A percentile compares a stretch with the other conserved stretches of the same genome.
phyloP scores from a whole-genome alignment of 2,888 invertebrate species.

The Peribatodes rhomboidaria region DNA sequence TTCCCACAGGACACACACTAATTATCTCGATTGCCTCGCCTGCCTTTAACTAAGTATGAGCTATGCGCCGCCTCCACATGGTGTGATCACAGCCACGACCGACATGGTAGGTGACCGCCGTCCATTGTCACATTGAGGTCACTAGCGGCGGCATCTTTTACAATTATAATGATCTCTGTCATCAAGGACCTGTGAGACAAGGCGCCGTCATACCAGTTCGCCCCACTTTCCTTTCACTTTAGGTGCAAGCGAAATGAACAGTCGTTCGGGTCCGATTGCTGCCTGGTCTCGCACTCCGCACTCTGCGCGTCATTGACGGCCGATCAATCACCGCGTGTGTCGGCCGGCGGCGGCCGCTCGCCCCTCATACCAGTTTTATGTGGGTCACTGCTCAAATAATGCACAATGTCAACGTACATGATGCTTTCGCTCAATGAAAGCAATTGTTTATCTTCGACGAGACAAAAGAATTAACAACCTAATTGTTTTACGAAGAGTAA shows the following conservation, averaged over 20 bases:
- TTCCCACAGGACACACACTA: conserved; percentile 31
- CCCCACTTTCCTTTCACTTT: conserved; percentile 11
- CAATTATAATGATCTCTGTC: conserved; percentile 3
- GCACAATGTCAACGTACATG: not conserved
- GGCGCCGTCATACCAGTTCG: not conserved
- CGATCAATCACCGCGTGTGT: conserved; percentile 2
- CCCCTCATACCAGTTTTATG: conserved; percentile 30
- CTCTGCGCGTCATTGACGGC: not conserved
- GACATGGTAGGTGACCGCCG: not conserved
- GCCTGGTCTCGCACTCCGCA: not conserved
- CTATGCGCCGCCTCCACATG: conserved; percentile 27
- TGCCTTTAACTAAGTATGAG: conserved; percentile 26
- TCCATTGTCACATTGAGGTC: not conserved
- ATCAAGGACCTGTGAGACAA: not conserved
- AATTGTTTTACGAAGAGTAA: too few species aligned
- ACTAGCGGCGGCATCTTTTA: conserved; percentile 1
- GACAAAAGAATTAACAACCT: not conserved
- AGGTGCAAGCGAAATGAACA: not conserved
- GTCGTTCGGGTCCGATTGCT: not conserved
- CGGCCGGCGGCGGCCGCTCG: not conserved
- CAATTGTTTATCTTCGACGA: too few species aligned
- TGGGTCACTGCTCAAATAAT: conserved; percentile 22
- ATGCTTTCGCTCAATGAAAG: too few species aligned
- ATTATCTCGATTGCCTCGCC: conserved; percentile 15
- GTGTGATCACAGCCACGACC: not conserved